Percentiles rank a stretch among this genome's conserved stretches.
Conservation (phyloP, 2,797 vertebrate genomes). For the Molossus alvarezi region DNA sequence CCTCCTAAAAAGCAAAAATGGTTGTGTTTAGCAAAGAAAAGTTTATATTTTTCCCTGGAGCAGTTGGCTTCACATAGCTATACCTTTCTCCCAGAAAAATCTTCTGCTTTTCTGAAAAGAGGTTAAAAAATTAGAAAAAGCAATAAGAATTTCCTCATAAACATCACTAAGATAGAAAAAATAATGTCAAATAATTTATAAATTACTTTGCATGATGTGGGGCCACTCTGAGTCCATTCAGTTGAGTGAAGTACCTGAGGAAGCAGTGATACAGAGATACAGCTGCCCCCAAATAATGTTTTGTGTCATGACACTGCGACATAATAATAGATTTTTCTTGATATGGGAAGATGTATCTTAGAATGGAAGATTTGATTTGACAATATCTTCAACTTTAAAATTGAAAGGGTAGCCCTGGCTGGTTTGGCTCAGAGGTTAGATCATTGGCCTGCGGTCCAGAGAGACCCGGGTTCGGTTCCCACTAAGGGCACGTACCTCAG, state of each 20-base stretch:
- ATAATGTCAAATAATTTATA: slow-evolving; percentile 9
- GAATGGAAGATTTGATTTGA: slow-evolving; percentile 22
- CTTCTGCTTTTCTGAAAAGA: slow-evolving; percentile 58
- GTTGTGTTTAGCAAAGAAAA: slow-evolving; percentile 61
- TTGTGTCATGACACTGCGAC: neutral
- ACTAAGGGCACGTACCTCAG: too few species aligned
- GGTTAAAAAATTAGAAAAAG: slow-evolving; percentile 41
- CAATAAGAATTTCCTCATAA: slow-evolving; percentile 25
- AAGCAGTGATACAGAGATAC: neutral
- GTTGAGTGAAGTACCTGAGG: neutral
- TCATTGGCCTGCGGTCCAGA: too few species aligned
- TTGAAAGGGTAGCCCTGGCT: neutral
- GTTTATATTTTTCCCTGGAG: neutral
- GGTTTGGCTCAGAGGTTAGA: too few species aligned
- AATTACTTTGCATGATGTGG: neutral
- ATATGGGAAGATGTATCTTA: neutral
- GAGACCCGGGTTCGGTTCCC: too few species aligned
- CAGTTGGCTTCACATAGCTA: slow-evolving; percentile 38
- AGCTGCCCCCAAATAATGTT: neutral
- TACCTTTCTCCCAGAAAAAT: neutral
- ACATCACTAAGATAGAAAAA: slow-evolving; percentile 19
- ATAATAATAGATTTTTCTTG: slow-evolving; percentile 10
- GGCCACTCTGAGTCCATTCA: neutral
- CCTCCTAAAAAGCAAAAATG: slow-evolving; percentile 62
- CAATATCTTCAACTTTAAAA: slow-evolving; percentile 8